phyloP scores from a whole-genome alignment of 2,888 invertebrate species.

The Podotricha telesiphe region DNA sequence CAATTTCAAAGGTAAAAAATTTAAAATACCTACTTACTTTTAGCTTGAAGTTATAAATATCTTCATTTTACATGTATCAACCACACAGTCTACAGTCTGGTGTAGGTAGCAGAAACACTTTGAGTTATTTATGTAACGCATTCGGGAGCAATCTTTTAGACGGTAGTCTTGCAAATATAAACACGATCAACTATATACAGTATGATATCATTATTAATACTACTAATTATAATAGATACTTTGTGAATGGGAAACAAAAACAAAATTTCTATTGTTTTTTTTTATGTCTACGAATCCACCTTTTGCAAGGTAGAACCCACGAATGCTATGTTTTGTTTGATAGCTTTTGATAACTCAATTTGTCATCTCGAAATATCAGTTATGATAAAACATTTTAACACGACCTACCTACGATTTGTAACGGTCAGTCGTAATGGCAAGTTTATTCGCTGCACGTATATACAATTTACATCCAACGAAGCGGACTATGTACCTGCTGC shows the following conservation, averaged over 20 bases:
- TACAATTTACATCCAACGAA: slow-evolving; percentile 24
- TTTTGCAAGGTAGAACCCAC: not conserved
- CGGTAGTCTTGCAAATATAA: slow-evolving; percentile 10
- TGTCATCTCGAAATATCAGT: not conserved
- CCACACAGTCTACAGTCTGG: slow-evolving; percentile 16
- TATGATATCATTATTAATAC: slow-evolving; percentile 5
- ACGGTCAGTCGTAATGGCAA: slow-evolving; percentile 10
- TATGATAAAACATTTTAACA: not conserved
- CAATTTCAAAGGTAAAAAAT: not conserved
- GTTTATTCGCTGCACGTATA: slow-evolving; percentile 23
- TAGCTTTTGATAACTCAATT: too few species aligned
- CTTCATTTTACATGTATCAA: slow-evolving; percentile 19
- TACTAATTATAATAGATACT: not conserved
- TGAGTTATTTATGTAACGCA: slow-evolving; percentile 22
- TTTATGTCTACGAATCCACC: not conserved
- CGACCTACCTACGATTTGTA: slow-evolving; percentile 1
- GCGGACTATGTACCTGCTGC: slow-evolving; percentile 18
- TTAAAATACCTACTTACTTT: not conserved
- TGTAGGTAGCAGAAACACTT: slow-evolving; percentile 18
- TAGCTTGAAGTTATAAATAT: slow-evolving; percentile 7
- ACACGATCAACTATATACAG: not conserved
- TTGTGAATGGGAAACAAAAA: not conserved
- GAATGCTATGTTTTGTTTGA: not conserved
- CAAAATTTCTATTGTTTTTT: not conserved
- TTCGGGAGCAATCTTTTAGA: slow-evolving; percentile 20